These are phyloP conservation scores for Athetis lepigone DNA, from an alignment of 2,888 invertebrate species.

Conservation along the genomic window DNA sequence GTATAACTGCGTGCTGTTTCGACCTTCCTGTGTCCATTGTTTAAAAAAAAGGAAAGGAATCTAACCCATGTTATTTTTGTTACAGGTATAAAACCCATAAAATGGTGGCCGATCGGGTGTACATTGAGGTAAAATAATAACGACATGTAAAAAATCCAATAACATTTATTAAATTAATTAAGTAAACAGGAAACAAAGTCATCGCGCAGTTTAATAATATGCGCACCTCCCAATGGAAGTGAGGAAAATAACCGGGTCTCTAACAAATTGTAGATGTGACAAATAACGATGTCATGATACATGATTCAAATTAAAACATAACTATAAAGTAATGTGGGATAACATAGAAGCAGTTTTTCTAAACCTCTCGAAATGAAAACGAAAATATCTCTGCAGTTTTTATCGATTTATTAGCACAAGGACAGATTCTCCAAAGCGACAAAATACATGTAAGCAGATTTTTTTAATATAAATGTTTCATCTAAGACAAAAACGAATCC, in stretches of 20 bases:
- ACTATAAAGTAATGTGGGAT: background rate
- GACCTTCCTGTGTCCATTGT: background rate
- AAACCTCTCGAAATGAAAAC: background rate
- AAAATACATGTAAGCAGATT: no score
- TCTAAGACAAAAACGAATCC: no score
- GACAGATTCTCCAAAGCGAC: no score
- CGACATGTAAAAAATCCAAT: conserved; percentile 14
- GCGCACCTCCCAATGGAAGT: conserved; percentile 1
- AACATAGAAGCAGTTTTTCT: background rate
- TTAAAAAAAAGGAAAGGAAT: background rate
- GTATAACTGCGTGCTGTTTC: background rate
- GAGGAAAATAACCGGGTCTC: conserved; percentile 23
- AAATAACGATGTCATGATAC: background rate
- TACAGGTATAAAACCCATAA: conserved; percentile 55
- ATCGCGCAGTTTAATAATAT: background rate
- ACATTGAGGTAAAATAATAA: conserved; percentile 49
- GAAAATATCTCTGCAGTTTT: background rate
- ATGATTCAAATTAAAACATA: background rate
- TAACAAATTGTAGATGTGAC: conserved; percentile 2
- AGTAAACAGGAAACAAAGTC: conserved; percentile 46
- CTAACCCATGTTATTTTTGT: conserved; percentile 43
- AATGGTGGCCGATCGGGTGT: conserved; percentile 26
- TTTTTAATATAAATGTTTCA: no score
- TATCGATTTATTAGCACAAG: background rate
- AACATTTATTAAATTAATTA: conserved; percentile 38